phyloP scores from a whole-genome alignment of 2,113 vertebrate genomes.

The Lipophrys pholis region DNA sequence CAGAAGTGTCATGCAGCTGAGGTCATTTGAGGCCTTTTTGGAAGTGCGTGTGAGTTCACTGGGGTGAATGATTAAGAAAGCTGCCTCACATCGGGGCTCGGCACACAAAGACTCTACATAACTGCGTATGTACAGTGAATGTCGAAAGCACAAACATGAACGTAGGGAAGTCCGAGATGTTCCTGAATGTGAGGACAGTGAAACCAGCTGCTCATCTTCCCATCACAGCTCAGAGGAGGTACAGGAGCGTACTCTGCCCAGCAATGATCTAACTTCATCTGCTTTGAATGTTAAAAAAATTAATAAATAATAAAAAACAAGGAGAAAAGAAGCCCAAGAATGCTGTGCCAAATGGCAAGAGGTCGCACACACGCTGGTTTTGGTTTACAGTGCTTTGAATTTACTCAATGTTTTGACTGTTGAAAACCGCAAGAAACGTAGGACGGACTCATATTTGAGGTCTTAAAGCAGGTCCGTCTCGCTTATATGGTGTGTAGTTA shows the following conservation, averaged over 20 bases:
- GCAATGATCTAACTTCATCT: constrained; percentile 3
- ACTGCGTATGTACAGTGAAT: neutral
- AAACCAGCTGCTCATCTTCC: neutral
- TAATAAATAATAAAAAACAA: too few species aligned
- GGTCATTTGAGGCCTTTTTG: neutral
- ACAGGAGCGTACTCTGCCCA: neutral
- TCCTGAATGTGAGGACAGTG: neutral
- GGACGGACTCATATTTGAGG: neutral
- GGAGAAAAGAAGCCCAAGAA: neutral
- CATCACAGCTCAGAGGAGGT: neutral
- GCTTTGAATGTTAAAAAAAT: neutral
- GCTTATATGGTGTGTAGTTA: neutral
- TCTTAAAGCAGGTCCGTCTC: neutral
- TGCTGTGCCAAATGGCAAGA: neutral
- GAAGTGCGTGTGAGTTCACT: constrained; percentile 7
- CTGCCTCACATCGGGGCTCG: neutral
- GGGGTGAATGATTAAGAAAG: constrained; percentile 42
- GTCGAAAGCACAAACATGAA: constrained; percentile 6
- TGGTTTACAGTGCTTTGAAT: neutral
- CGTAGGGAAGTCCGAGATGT: neutral
- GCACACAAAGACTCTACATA: neutral
- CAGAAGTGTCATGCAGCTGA: constrained; percentile 2
- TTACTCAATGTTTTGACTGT: constrained; percentile 11
- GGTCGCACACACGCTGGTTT: neutral
- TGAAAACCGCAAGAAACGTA: neutral